Evolutionary conservation across 2,888 invertebrate species (phyloP), one percentile per base, ranked within the genome.

Genomic region (Bombylius discolor): DNA sequence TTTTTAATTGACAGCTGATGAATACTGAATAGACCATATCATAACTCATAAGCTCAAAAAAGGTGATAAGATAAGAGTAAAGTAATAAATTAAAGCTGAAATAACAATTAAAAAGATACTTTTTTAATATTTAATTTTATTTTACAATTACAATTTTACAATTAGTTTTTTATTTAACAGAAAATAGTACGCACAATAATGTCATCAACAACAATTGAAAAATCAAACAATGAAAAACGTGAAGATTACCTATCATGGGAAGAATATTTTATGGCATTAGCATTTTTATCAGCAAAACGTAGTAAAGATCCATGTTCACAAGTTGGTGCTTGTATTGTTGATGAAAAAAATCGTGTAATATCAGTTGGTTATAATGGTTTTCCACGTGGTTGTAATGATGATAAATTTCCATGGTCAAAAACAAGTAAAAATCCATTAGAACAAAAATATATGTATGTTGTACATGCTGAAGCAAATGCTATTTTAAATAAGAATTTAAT

Each of bases 381-480:
- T 87, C 98, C 98, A 0, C 81, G 76, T 57, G 92, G 90, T 5
- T 97, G 96, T 67, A 76, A 76, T 66, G 97, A 98, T 73, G 88
- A 94, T 69, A 76, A 79, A 31, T 89, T 96, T 73, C 91, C 97
- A 0, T 99, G 98, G 98, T 77, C 77, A 1, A 91, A 91, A 69
- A 65, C 72, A 0, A 48, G 58, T 12, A 55, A 52, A 1, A 75
- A 82, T 64, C 70, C 74, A 13, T 71, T 89, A 55, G 80, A 91
- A 47, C 86, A 81, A 53, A 98, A 98, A 77, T 83, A 82, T 71
- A 77, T 89, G 60, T 98, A 92, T 59, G 98, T 99, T 0, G 96
- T 96, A 61, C 98, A 99, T 75, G 98, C 98, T 4, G 98, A 99
- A 78, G 81, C 96, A 76, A 99, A 99, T 76, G 98, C 98, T 1